Base-by-base conservation (phyloP, 2,797 vertebrate species). In the Moxostoma hubbsi region DNA sequence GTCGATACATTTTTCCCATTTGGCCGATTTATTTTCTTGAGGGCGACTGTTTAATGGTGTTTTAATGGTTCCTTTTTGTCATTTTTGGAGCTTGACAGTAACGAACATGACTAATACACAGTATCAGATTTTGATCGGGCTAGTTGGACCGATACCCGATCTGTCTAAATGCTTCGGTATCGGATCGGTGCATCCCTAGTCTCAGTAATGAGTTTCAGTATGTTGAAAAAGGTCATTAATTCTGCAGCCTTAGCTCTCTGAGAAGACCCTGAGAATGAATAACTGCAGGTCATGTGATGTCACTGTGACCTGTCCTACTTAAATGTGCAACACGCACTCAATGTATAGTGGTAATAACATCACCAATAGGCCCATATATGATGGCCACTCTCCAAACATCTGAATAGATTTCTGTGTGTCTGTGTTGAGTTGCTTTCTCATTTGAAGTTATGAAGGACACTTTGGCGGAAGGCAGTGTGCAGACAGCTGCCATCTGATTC, bases 161-260 rank as follows among this genome's bases (percentile, higher is more conserved):
- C n/a, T n/a, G n/a, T n/a, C n/a, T n/a, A n/a, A n/a, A n/a, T n/a
- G n/a, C n/a, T n/a, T n/a, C n/a, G n/a, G n/a, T n/a, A n/a, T n/a
- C n/a, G n/a, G n/a, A n/a, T n/a, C n/a, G n/a, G n/a, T n/a, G n/a
- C n/a, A n/a, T n/a, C n/a, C n/a, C n/a, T n/a, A n/a, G n/a, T 54
- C 69, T 24, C 18, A 24, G 18, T 24, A 24, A 2, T 57, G 54
- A 36, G 49, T 12, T 51, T 53, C 53, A 24, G 73, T 47, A 66
- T 64, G 72, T 79, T 85, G 79, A 85, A 83, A 77, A 79, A 81
- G 63, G 53, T 72, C 76, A 83, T 81, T 85, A 79, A 83, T 81
- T 81, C 63, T 0, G 6, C 50, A 64, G 66, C 53, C 45, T 58
- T 61, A 51, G 62, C 24, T 67, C 54, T 71, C n/a, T 5, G 64